Base-by-base conservation (phyloP, 1,140 invertebrate species). In the Hirudo medicinalis region DNA sequence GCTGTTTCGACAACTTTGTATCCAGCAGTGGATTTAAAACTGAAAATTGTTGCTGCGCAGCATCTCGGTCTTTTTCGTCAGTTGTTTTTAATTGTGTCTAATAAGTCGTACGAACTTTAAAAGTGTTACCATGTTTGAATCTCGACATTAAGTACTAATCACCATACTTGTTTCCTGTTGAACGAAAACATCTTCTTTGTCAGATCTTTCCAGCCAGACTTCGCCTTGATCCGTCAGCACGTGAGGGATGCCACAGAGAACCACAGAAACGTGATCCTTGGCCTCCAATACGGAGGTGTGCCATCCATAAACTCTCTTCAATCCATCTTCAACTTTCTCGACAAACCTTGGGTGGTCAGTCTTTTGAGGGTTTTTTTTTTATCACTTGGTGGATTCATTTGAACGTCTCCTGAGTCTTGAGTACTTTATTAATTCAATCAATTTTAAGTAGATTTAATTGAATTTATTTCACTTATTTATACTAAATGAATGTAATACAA, bases 271-370 rank as follows among this genome's bases (percentile, higher is more conserved):
- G 82, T 95, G 32, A 86, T 97, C 63, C 83, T 97, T 57, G 94
- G 92, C 15, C 85, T 97, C 36, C 92, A 94, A 83, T 96, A 94
- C 81, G 93, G 92, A 36, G 91, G 91, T 43, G 88, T 97, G 49
- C 92, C 93, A 8, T 90, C 91, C 78, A 89, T 97, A 78, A 98
- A 98, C 82, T 91, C 90, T 78, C 85, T 97, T 70, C 89, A 92
- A 76, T 90, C 92, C 54, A 89, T 96, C 78, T 97, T 95, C 80
- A 94, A 96, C 83, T 97, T 97, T 82, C 91, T 95, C 86, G 94
- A 85, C 76, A 83, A 83, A 78, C 82, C 83, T 11, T 84, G 83
- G 82, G 81, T 84, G 76, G 83, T 84, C 77, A 78, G 83, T 79
- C 69, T 22, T 25, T 63, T 63, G 11, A 22, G 2, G 22, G 9